Percentiles rank a stretch among this genome's conserved stretches.
Conservation (phyloP, 2,797 vertebrate genomes). For the Bucorvus abyssinicus region DNA sequence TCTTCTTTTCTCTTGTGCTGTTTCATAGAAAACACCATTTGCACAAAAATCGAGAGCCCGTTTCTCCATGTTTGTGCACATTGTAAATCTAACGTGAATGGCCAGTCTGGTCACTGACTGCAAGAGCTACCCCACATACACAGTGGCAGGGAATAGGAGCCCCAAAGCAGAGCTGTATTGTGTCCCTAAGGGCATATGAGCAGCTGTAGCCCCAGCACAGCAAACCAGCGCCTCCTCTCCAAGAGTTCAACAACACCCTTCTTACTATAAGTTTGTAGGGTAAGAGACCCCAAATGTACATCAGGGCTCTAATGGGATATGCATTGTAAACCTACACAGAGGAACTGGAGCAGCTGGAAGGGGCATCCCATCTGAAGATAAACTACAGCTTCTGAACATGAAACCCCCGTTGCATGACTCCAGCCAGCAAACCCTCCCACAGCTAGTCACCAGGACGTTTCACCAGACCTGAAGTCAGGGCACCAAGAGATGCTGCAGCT, state of each 20-base stretch:
- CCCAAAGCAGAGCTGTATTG: neutral
- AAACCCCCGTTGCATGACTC: neutral
- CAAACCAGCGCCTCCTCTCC: neutral
- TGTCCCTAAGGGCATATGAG: neutral
- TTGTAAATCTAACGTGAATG: accelerated
- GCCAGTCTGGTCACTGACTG: neutral
- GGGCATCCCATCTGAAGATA: neutral
- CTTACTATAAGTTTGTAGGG: neutral
- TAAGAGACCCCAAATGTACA: neutral
- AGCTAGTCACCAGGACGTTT: accelerated
- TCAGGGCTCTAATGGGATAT: neutral
- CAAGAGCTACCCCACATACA: neutral
- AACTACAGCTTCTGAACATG: neutral
- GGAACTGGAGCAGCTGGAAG: neutral
- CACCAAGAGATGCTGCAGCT: neutral
- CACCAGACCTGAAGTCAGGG: neutral
- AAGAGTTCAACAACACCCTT: neutral
- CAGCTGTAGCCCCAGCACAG: neutral
- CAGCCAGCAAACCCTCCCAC: neutral
- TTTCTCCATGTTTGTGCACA: accelerated
- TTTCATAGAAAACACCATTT: neutral
- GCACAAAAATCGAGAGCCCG: neutral
- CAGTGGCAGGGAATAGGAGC: neutral
- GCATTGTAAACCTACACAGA: neutral
- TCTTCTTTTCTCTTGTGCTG: neutral